Evolutionary conservation across 2,113 vertebrate species (phyloP), one percentile per base, ranked within the genome.

Genomic region (Indri indri): DNA sequence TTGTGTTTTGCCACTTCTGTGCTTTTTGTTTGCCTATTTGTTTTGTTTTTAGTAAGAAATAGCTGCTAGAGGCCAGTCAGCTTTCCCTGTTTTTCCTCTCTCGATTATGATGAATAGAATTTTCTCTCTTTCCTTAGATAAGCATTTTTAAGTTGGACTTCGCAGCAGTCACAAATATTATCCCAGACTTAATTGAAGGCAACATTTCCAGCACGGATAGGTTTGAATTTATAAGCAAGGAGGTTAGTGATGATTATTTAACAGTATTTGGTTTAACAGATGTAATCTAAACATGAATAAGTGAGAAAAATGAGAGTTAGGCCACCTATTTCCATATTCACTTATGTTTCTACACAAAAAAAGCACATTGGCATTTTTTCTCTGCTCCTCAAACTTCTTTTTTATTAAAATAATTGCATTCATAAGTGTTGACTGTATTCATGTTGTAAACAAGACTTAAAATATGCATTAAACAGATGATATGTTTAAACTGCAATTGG

Each of bases 351-450:
- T 8, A 34, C 23, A 84, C 3, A 63, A 13, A 30, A 71, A 85
- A 96, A 80, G 8, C 34, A 57, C 22, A 20, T 63, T 84, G 50
- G 2, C 6, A 45, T 57, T 74, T 81, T 7, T 1, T 3, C 40
- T 47, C 14, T 23, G 74, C 23, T 89, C 6, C 16, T 92, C 14
- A 83, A 77, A n/a, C 13, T 52, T 88, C 8, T 4, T 87, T 37
- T 92, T 80, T 88, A 83, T 93, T 77, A 83, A 95, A 92, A 81
- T n/a, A 68, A 88, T 90, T 97, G 47, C 8, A 96, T 61, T 91
- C 27, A 2, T 87, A 81, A 70, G 18, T 47, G 52, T 90, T 93
- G 27, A 96, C 17, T 52, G 1, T n/a, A 68, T 68, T 90, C 23
- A 13, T 70, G 20, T 59, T 83, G 4, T 66, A 87, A 94, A 47